Evolutionary conservation across 2,113 vertebrate species (phyloP), one percentile per base, ranked within the genome.

Genomic region (Anhinga anhinga): DNA sequence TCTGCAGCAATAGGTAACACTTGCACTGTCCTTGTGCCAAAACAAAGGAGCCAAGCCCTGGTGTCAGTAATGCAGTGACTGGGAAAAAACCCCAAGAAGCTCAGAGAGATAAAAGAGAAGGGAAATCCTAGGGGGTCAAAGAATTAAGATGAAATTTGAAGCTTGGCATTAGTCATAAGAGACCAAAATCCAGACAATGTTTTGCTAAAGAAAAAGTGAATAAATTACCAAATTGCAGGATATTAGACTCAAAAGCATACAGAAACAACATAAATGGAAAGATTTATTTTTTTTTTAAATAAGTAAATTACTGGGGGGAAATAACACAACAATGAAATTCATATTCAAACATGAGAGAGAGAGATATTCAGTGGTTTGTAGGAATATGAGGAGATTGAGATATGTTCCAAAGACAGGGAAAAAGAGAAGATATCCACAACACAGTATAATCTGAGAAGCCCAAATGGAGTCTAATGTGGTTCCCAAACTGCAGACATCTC

Each of bases 391-490:
- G 76, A 90, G 61, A 63, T 56, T 92, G 77, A 95, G 53, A 49
- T 84, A 36, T 53, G 25, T 79, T 95, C 72, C 82, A 95, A 90
- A 74, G 7, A 47, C 56, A 49, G 27, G 4, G 34, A 30, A 3
- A 56, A 92, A 85, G 76, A 50, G 15, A 78, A 81, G 53, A 85
- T 76, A 87, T 82, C 61, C 36, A 56, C 77, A 55, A 47, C 38
- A 80, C 56, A 50, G 32, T 80, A 85, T 94, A 91, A 93, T 94
- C 78, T 85, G 81, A 95, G 62, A 87, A 91, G 77, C 87, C 94
- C 73, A 87, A 38, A 67, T 36, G 21, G 65, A 93, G 34, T 59
- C 90, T 86, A 76, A 79, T 63, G 44, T 71, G 52, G 26, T 61
- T 95, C 77, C 61, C 52, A 87, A 96, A 87, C 77, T 92, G 55